Evolutionary conservation across 1,140 invertebrate species (phyloP), one percentile per base, ranked within the genome.

Genomic region (Halesus radiatus): DNA sequence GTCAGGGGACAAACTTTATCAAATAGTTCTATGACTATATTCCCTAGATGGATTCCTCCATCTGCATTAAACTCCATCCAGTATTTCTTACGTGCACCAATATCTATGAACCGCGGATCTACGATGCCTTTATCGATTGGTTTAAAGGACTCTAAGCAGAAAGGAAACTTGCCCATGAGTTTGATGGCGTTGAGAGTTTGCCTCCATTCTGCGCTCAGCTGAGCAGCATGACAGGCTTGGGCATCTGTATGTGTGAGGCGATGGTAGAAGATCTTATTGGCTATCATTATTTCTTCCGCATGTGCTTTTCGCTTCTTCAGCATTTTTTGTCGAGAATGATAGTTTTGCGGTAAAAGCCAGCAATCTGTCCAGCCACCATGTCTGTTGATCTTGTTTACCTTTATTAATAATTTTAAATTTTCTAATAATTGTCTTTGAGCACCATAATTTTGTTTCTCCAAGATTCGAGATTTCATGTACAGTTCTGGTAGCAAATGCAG

Each of bases 121-220:
- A 60, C 68, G 50, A 70, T 72, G 5, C 66, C 66, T 16, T 73
- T 58, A 29, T 70, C 66, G 0, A 79, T 72, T 2, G 66, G 75
- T 52, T 64, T 62, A 1, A n/a, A 64, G 56, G 53, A n/a, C 37
- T 75, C 72, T 45, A 76, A 62, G n/a, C 75, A 76, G 29, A 76
- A 76, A 6, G 77, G 77, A 53, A 58, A 70, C 45, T 58, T 60
- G 8, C 64, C 52, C 52, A 73, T 54, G 15, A 60, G 16, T 60
- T 73, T 79, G n/a, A 79, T 79, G n/a, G 72, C 37, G 22, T 79
- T 53, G n/a, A 79, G 23, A n/a, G 77, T 79, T 6, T 70, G 64
- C 20, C 68, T 79, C 77, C 77, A 79, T 13, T 79, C 77, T 23
- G 13, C 18, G 7, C 20, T 54, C 7, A 79, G 20, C 18, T 79